Base-by-base conservation (phyloP, 2,888 invertebrate genomes). In the Myathropa florea region DNA sequence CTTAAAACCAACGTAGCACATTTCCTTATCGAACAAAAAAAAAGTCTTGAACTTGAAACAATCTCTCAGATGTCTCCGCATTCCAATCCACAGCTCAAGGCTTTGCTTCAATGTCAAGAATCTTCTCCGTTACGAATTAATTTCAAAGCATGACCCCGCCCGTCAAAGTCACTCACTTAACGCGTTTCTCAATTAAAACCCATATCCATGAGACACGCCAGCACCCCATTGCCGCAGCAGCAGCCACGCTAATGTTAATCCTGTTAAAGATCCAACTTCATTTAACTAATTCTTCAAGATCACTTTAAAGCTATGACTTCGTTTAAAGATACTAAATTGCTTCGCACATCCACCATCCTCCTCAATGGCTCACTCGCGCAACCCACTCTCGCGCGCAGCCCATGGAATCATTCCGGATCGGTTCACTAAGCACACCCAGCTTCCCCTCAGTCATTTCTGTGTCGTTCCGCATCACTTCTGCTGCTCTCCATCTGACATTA, bases 401-500 rank as follows among this genome's bases (percentile, higher is more conserved):
- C 67, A 67, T 53, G 26, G 73, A 78, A 67, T 79, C 46, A 68
- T 78, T 60, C 61, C 55, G 46, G 39, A 46, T 72, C 39, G 60
- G 39, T 64, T 63, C 78, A 14, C 72, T 46, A 46, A 28, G 39
- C 59, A 39, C 26, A 65, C 70, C 71, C 21, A 30, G 18, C 14
- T 28, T n/a, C n/a, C 59, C 10, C 67, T 21, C 60, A 24, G 46
- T 71, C 30, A 57, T 30, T 26, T 67, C 39, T 70, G 23, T 60
- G 53, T 55, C 67, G 60, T 57, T 33, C 65, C 65, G 57, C 61
- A 71, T 76, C 39, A 76, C 75, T 71, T 3, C 28, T 33, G 12
- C 18, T 14, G 61, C 81, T 72, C 64, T 57, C 23, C 36, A 65
- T 64, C 78, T 79, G 86, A 86, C 83, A 83, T 75, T 86, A 75